Evolutionary conservation across 2,888 invertebrate species (phyloP), one percentile per base, ranked within the genome.

Genomic region (Embidobia sp.): DNA sequence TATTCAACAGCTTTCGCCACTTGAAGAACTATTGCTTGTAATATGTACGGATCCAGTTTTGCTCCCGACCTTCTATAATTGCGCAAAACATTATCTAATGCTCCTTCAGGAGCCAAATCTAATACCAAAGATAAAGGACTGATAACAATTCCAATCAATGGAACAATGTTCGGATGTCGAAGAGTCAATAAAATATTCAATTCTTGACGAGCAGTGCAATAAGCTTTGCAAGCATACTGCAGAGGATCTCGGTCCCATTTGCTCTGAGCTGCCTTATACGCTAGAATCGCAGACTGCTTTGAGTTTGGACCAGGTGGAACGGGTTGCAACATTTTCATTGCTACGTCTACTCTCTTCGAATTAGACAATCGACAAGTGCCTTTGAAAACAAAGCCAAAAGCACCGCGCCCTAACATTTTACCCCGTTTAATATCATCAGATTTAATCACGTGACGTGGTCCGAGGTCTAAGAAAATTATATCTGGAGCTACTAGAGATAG

Each of bases 381-480:
- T 83, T 94, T 93, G 88, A 97, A 97, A 5, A 99, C 99, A 83
- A 98, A 98, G 1, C 99, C 99, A 91, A 99, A 99, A 0, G 98
- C 98, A 1, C 99, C 99, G n/a, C 98, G 93, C 0, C 99, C 99
- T 27, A 97, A 91, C 51, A 96, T 90, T 0, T 93, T 92, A 0
- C 94, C 94, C 67, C 95, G 92, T 40, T 94, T 93, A 2, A 99
- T 93, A 82, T 95, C 94, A 73, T 96, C 96, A 75, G 95, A 93
- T 79, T 94, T 94, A 8, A 98, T 95, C 6, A 97, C 92, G 81
- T 95, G 93, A 29, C 94, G 92, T 44, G 95, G 94, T 8, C 95
- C 95, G 57, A 98, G 92, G 90, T 99, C 99, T 78, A 96, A 92
- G 81, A 99, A 96, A 33, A 97, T 92, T 92, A 96, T 95, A 89